Percentiles rank a stretch among this genome's conserved stretches.
phyloP scores from a whole-genome alignment of 2,797 vertebrate species.

The Glyptemys insculpta region DNA sequence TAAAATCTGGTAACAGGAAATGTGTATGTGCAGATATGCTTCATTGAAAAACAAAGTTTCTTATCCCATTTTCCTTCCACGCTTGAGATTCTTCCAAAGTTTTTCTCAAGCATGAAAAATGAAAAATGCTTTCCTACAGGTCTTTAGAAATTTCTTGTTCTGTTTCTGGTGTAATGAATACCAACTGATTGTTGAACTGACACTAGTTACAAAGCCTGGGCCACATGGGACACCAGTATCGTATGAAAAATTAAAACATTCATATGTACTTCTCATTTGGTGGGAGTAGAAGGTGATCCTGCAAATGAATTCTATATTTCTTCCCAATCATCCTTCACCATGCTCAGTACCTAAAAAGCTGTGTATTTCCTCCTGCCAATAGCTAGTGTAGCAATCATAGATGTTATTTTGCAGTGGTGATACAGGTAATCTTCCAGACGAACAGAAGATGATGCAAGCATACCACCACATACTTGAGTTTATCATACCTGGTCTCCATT shows the following conservation, averaged over 20 bases:
- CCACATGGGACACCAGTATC: conserved; percentile 1
- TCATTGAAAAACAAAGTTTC: conserved; percentile 20
- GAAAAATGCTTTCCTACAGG: conserved; percentile 43
- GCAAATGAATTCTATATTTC: conserved; percentile 58
- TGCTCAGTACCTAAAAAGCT: not conserved
- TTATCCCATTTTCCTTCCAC: not conserved
- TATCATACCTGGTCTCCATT: not conserved
- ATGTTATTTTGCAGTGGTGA: not conserved
- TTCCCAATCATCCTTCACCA: conserved; percentile 14
- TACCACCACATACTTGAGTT: not conserved
- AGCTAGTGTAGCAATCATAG: not conserved
- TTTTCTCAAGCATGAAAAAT: conserved; percentile 11
- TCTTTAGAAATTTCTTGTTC: conserved; percentile 29
- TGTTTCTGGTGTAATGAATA: conserved; percentile 45
- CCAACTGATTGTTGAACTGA: not conserved
- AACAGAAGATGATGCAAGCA: not conserved
- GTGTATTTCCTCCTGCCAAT: not conserved
- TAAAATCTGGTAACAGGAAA: not conserved
- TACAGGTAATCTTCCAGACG: conserved; percentile 8
- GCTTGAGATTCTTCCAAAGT: conserved; percentile 30
- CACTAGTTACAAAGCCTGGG: conserved; percentile 14
- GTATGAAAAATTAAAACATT: conserved; percentile 50
- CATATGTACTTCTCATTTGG: conserved; percentile 9
- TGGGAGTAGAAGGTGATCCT: conserved; percentile 26
- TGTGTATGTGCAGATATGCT: conserved; percentile 11